Conservation (phyloP, 2,797 vertebrate species). For the Ctenochaetus hawaiiensis region DNA sequence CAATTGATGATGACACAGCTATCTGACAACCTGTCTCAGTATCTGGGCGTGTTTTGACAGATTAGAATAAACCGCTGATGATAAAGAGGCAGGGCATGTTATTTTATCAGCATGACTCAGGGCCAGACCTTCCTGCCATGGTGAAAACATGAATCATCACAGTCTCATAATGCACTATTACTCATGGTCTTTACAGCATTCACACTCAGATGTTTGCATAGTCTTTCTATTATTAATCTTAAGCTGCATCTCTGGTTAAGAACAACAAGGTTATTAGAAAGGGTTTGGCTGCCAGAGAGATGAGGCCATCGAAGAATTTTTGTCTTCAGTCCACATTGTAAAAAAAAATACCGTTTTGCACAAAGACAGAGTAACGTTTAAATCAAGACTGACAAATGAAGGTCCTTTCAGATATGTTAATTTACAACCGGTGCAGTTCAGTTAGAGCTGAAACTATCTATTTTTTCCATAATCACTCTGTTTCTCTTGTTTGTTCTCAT, state of each 20-base stretch:
- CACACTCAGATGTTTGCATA: not conserved
- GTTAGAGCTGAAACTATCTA: not conserved
- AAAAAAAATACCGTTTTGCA: not conserved
- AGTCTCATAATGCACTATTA: not conserved
- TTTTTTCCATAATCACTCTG: not conserved
- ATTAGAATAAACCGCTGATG: not conserved
- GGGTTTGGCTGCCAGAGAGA: not conserved
- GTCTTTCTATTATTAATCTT: not conserved
- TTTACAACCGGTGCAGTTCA: not conserved
- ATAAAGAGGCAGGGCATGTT: not conserved
- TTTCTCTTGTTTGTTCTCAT: not conserved
- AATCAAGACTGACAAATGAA: too few species aligned
- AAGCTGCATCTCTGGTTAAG: not conserved
- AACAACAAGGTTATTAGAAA: not conserved
- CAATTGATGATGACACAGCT: not conserved
- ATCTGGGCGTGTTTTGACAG: conserved; percentile 11
- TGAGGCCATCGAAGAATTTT: not conserved
- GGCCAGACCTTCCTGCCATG: not conserved
- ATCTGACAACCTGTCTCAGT: not conserved
- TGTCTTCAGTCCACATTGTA: not conserved
- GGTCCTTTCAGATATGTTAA: not conserved
- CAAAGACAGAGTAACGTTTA: not conserved
- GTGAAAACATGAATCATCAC: conserved; percentile 1
- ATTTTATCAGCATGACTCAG: conserved; percentile 24
- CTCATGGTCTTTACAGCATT: not conserved